Conservation (phyloP, 2,113 vertebrate species). For the Lepus americanus region DNA sequence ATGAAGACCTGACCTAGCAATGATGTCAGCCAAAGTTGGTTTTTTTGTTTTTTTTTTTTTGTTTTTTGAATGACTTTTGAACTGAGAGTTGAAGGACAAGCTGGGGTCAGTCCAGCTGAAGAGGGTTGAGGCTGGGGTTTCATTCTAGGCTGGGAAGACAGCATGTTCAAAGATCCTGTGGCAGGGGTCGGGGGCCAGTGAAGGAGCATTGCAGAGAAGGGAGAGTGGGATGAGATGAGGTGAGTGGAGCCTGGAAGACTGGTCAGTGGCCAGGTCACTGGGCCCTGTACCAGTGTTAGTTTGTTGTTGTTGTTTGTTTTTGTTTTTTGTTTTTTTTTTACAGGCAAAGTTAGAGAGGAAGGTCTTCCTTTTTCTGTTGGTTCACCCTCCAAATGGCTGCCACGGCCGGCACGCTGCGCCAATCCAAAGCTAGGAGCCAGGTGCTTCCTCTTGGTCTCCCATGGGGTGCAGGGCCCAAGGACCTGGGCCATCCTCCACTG, state of each 20-base stretch:
- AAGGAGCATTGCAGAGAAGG: neutral
- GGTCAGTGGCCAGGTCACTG: neutral
- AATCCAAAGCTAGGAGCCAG: too few species aligned
- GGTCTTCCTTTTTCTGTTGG: too few species aligned
- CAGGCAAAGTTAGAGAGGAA: too few species aligned
- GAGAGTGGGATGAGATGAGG: neutral
- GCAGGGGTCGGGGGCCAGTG: neutral
- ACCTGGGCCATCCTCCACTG: too few species aligned
- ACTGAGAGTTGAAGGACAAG: constrained; percentile 23
- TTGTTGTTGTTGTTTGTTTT: too few species aligned
- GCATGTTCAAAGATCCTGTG: constrained; percentile 1
- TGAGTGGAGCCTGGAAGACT: neutral
- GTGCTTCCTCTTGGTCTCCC: too few species aligned
- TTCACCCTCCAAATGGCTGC: too few species aligned
- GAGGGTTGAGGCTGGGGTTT: constrained; percentile 7
- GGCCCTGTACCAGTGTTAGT: neutral
- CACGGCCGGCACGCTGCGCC: too few species aligned
- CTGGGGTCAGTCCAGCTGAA: neutral
- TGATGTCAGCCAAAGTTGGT: neutral
- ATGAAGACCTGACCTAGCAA: neutral
- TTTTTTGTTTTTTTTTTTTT: too few species aligned
- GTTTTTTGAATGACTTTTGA: neutral
- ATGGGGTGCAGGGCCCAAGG: too few species aligned
- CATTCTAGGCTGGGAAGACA: neutral
- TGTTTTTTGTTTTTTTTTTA: too few species aligned